Evolutionary conservation across 2,888 invertebrate genomes (phyloP).

Genomic region (Trachelus stipa): DNA sequence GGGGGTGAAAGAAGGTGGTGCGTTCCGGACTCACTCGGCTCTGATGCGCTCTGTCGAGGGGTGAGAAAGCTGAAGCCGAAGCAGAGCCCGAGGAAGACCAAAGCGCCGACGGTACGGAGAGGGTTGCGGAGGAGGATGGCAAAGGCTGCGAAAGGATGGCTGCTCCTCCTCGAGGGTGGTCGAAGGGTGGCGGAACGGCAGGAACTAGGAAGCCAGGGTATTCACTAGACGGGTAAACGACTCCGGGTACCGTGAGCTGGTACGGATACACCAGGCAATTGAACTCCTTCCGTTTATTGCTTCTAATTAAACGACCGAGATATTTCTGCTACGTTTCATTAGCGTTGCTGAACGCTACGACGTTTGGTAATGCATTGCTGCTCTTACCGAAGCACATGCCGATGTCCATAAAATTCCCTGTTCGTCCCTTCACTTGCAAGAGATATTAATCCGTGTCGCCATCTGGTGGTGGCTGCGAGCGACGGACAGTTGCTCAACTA

Average conservation of each 20-base stretch:
- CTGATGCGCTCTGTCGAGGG: background rate
- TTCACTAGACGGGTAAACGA: conserved; percentile 46
- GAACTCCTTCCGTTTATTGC: conserved; percentile 63
- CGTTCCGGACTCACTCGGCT: conserved; percentile 14
- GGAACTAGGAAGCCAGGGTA: conserved; percentile 31
- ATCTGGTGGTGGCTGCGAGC: background rate
- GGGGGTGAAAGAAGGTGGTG: conserved; percentile 1
- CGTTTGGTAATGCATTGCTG: conserved; percentile 48
- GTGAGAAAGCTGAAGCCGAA: background rate
- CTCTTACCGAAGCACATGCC: conserved; percentile 9
- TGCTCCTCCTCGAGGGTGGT: conserved; percentile 4
- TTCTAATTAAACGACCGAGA: conserved; percentile 64
- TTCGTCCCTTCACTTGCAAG: background rate
- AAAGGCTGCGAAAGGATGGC: conserved; percentile 24
- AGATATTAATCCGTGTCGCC: conserved; percentile 2
- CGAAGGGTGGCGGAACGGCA: conserved; percentile 20
- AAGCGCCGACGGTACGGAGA: conserved; percentile 14
- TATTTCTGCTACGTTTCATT: conserved; percentile 64
- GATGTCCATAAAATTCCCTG: conserved; percentile 8
- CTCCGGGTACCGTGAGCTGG: conserved; percentile 38
- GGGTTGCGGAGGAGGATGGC: conserved; percentile 24
- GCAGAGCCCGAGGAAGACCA: background rate
- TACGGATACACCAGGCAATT: conserved; percentile 55
- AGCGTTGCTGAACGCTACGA: conserved; percentile 50
- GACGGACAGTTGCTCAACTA: background rate